Conservation (phyloP, 1,140 invertebrate species). For the Phocides pigmalion region DNA sequence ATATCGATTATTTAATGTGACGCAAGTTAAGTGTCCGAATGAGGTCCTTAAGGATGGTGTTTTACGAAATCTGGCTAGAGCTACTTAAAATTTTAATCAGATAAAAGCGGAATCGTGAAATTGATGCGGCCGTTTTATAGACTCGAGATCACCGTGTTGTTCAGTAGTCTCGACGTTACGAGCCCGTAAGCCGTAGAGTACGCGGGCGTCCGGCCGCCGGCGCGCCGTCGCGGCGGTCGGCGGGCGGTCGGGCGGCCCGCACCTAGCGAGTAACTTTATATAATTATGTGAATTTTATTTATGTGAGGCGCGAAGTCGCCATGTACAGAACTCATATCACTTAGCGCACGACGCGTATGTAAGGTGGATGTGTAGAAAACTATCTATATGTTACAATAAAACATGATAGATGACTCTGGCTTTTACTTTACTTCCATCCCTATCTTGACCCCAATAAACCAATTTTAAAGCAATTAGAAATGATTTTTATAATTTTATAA, state of each 20-base stretch:
- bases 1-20: conserved; percentile 18
- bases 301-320: conserved; percentile 57
- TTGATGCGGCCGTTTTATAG: not conserved
- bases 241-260: conserved; percentile 35
- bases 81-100: conserved; percentile 17
- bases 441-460: too few relatives aligned
- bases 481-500: not conserved
- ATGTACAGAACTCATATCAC: conserved; percentile 77
- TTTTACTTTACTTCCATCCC: conserved; percentile 41
- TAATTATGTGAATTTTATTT: conserved; percentile 72
- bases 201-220: conserved; percentile 34
- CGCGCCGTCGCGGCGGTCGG: conserved; percentile 3
- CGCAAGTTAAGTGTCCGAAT: not conserved
- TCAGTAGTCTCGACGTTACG: conserved; percentile 11
- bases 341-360: conserved; percentile 69
- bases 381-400: conserved; percentile 82
- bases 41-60: not conserved
- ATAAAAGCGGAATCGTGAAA: conserved; percentile 1
- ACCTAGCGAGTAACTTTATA: conserved; percentile 61
- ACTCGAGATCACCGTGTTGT: conserved; percentile 12
- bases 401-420: conserved; percentile 64
- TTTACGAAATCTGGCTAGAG: conserved; percentile 10
- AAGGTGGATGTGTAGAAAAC: conserved; percentile 78
- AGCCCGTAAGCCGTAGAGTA: conserved; percentile 17
- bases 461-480: too few relatives aligned